Evolutionary conservation across 2,113 vertebrate species (phyloP).

Genomic region (Albula glossodonta): DNA sequence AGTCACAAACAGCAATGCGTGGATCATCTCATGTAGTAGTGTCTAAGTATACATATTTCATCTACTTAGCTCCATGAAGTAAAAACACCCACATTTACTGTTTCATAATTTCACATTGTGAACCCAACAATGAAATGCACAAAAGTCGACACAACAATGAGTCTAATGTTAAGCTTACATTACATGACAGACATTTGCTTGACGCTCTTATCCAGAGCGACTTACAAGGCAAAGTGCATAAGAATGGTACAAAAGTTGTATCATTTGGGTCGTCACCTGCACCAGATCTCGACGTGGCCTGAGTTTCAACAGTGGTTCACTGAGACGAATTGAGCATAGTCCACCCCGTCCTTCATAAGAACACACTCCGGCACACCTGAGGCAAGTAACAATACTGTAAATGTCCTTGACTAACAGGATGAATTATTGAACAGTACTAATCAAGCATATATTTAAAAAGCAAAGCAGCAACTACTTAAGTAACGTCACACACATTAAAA

Average conservation of each 20-base stretch:
- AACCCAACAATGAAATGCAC: too few species aligned
- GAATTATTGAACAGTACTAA: neutral
- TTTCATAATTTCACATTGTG: too few species aligned
- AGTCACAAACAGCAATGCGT: constrained; percentile 93
- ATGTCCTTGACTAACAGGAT: neutral
- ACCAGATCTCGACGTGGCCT: constrained; percentile 91
- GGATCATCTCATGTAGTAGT: constrained; percentile 97
- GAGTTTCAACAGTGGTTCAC: constrained; percentile 88
- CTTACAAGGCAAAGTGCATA: too few species aligned
- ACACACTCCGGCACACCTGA: constrained; percentile 90
- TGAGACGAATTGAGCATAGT: constrained; percentile 91
- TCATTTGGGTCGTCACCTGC: constrained; percentile 74
- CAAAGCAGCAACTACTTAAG: too few species aligned
- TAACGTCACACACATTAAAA: neutral
- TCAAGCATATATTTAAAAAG: neutral
- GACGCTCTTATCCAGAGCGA: too few species aligned
- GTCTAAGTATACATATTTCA: constrained; percentile 69
- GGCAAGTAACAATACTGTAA: constrained; percentile 7
- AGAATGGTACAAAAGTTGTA: too few species aligned
- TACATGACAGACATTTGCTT: too few species aligned
- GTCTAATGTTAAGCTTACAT: too few species aligned
- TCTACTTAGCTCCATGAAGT: neutral
- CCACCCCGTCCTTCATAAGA: constrained; percentile 88
- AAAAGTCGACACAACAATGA: too few species aligned
- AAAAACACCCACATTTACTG: neutral